Conservation (phyloP, 2,888 invertebrate genomes). For the Linnaemya vulpina region DNA sequence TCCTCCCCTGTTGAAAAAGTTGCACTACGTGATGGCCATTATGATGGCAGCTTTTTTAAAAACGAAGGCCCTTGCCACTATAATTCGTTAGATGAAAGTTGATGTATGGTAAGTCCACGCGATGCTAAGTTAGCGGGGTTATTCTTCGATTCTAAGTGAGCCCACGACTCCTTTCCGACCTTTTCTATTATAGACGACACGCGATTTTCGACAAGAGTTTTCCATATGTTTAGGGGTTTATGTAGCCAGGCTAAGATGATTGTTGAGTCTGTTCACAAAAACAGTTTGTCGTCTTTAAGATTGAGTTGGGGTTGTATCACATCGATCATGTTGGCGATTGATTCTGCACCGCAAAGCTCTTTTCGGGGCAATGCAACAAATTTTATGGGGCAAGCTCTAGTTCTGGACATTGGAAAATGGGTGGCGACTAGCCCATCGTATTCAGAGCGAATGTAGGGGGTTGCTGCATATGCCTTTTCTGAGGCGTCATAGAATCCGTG, state of each 20-base stretch:
- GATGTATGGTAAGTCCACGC: too few species aligned
- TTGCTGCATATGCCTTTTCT: background rate
- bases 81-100: too few species aligned
- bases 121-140: too few species aligned
- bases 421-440: background rate
- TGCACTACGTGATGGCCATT: too few species aligned
- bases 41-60: too few species aligned
- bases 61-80: too few species aligned
- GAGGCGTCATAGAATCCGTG: background rate
- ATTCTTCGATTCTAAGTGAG: background rate
- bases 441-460: slow-evolving; percentile 1
- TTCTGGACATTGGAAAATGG: too few species aligned
- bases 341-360: background rate
- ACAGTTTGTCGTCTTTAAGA: too few species aligned
- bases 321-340: slow-evolving; percentile 6
- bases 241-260: slow-evolving; percentile 9
- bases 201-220: slow-evolving; percentile 27
- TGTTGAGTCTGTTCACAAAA: slow-evolving; percentile 10
- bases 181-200: slow-evolving; percentile 20
- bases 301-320: background rate
- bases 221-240: slow-evolving; percentile 11
- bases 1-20: too few species aligned
- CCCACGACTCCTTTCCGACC: slow-evolving; percentile 1
- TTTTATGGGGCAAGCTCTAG: too few species aligned
- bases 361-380: slow-evolving; percentile 3